These are phyloP conservation scores for Congeria kusceri DNA, from an alignment of 2,888 invertebrate species.

Conservation along the genomic window DNA sequence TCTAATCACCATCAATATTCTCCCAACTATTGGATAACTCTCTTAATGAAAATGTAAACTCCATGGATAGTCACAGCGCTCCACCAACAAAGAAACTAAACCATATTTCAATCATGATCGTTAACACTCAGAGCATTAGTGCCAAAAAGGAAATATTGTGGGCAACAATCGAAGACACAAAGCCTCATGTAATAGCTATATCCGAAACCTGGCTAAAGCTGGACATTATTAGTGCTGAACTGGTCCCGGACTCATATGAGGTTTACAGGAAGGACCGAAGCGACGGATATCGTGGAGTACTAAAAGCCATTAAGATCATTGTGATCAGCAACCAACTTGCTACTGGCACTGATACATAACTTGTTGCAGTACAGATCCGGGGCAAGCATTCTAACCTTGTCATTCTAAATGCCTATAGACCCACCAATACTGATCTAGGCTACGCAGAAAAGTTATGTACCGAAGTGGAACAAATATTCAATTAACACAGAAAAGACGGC, in stretches of 20 bases:
- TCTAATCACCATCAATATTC: neutral
- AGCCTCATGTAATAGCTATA: slow-evolving; percentile 12
- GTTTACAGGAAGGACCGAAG: slow-evolving; percentile 9
- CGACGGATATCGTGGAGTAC: slow-evolving; percentile 20
- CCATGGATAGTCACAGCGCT: neutral
- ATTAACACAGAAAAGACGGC: neutral
- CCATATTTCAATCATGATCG: slow-evolving; percentile 6
- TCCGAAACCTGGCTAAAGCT: slow-evolving; percentile 24
- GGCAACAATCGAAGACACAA: neutral
- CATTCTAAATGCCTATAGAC: neutral
- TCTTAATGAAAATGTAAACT: neutral
- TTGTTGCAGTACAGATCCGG: slow-evolving; percentile 11
- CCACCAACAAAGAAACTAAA: neutral
- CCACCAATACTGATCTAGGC: neutral
- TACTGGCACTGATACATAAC: neutral
- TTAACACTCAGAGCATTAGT: slow-evolving; percentile 16
- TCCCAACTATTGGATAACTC: neutral
- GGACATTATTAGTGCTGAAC: slow-evolving; percentile 2
- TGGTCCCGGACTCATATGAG: slow-evolving; percentile 1
- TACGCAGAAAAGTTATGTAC: neutral
- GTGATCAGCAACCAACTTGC: slow-evolving; percentile 7
- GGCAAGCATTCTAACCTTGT: neutral
- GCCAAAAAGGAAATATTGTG: slow-evolving; percentile 16
- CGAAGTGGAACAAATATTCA: neutral
- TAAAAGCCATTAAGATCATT: neutral